A percentile compares a stretch with the other conserved stretches of the same genome.
These are phyloP conservation scores for Forficula auricularia DNA, from an alignment of 1,140 invertebrate species.

Conservation along the genomic window DNA sequence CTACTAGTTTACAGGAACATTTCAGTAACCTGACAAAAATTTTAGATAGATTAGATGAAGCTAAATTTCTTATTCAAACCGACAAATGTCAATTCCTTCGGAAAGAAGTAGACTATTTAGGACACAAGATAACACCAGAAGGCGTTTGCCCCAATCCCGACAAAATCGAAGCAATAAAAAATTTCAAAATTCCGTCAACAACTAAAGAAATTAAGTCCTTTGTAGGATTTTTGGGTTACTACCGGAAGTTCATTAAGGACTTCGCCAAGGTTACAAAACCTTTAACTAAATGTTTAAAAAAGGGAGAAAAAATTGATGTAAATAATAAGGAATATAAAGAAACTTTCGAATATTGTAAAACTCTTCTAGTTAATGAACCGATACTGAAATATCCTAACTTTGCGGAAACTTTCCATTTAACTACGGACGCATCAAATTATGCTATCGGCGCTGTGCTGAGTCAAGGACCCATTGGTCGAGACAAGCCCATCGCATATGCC, in stretches of 20 bases:
- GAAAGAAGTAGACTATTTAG: constrained; percentile 12
- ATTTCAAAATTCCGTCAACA: constrained; percentile 17
- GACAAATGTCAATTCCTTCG: constrained; percentile 14
- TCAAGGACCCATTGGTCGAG: constrained; percentile 14
- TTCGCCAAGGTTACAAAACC: constrained; percentile 19
- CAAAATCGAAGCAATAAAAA: constrained; percentile 16
- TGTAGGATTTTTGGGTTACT: constrained; percentile 17
- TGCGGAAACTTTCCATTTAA: constrained; percentile 18
- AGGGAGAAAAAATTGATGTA: constrained; percentile 14
- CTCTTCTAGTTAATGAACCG: constrained; percentile 8
- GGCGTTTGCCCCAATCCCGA: constrained; percentile 13
- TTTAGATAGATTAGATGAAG: constrained; percentile 8
- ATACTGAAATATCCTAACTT: constrained; percentile 19
- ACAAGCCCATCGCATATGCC: constrained; percentile 18
- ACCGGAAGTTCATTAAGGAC: constrained; percentile 15
- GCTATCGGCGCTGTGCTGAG: constrained; percentile 15
- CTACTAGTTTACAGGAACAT: not conserved
- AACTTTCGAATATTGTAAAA: constrained; percentile 10
- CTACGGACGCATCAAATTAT: constrained; percentile 17
- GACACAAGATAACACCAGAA: constrained; percentile 11
- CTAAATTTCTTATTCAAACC: constrained; percentile 13
- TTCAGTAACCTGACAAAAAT: constrained; percentile 6
- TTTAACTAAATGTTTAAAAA: constrained; percentile 17
- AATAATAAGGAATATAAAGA: constrained; percentile 5
- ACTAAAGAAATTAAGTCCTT: constrained; percentile 18